Base-by-base conservation (phyloP, 2,888 invertebrate species). In the Neoascia interrupta region DNA sequence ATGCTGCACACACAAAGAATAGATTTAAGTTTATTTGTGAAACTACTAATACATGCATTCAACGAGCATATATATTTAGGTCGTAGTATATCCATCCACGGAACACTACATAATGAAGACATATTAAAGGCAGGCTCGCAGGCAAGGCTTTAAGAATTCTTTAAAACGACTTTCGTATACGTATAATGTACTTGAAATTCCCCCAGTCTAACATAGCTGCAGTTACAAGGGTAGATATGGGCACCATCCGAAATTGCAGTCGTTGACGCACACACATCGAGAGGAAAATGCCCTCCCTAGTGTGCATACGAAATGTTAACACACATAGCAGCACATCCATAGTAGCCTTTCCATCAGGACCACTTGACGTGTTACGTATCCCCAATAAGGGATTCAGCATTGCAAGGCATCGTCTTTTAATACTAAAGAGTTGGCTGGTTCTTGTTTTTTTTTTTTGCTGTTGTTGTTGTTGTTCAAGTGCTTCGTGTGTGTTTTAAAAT, bases 291-390 rank as follows among this genome's bases (percentile, higher is more conserved):
- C 45, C 41, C 41, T 4, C 6, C 18, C 36, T 36, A 21, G 51
- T 69, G 56, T 75, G 75, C 75, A 75, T 75, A 56, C 31, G 28
- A 70, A 70, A 69, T 69, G 69, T 75, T n/a, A 69, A 63, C 69
- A 75, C 43, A 75, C 49, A 63, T 63, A 69, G 10, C 13, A 31
- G 13, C 34, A 41, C 28, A 21, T 6, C 3, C 8, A 31, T 6
- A 31, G 56, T 68, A 43, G 69, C 51, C 63, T 58, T 75, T 70
- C 37, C 63, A 63, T 63, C 47, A 63, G 41, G 43, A 63, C 51
- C 56, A 63, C 61, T 63, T 63, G 63, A 58, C 70, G 51, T 75
- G 70, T 58, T 69, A 34, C 61, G 56, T 70, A 70, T 75, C 70
- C n/a, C n/a, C 70, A 75, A 75, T 75, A 70, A 75, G 75, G 63